phyloP scores from a whole-genome alignment of 2,888 invertebrate genomes.

The Fragum whitleyi region DNA sequence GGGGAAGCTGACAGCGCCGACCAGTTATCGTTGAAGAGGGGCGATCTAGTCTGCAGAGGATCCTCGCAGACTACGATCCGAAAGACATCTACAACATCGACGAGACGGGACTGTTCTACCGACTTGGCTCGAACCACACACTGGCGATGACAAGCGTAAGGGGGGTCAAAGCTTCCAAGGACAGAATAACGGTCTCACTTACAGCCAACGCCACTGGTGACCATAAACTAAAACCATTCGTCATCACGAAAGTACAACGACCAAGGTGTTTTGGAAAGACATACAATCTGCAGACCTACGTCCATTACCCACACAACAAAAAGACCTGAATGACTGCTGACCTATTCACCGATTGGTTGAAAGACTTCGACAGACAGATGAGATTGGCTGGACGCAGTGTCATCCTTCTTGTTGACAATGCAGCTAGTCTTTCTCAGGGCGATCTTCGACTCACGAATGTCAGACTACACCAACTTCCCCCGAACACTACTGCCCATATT shows the following conservation, averaged over 20 bases:
- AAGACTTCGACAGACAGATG: slow-evolving; percentile 51
- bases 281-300: slow-evolving; percentile 41
- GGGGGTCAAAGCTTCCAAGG: slow-evolving; percentile 52
- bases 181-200: slow-evolving; percentile 38
- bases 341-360: slow-evolving; percentile 65
- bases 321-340: slow-evolving; percentile 68
- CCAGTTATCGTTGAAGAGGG: not conserved
- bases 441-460: slow-evolving; percentile 43
- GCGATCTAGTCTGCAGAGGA: not conserved
- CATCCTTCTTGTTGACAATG: slow-evolving; percentile 67
- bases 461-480: slow-evolving; percentile 58
- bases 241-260: slow-evolving; percentile 58
- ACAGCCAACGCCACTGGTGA: slow-evolving; percentile 27
- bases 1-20: not conserved
- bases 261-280: slow-evolving; percentile 66
- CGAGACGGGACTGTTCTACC: slow-evolving; percentile 12
- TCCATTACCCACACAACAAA: slow-evolving; percentile 49
- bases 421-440: slow-evolving; percentile 62
- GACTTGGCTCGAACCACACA: slow-evolving; percentile 7
- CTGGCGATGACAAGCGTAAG: slow-evolving; percentile 34
- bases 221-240: slow-evolving; percentile 56
- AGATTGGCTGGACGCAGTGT: slow-evolving; percentile 37
- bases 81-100: no score
- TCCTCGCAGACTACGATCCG: not conserved
- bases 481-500: slow-evolving; percentile 61